Base-by-base conservation (phyloP, 2,888 invertebrate species). In the Campaea margaritaria region DNA sequence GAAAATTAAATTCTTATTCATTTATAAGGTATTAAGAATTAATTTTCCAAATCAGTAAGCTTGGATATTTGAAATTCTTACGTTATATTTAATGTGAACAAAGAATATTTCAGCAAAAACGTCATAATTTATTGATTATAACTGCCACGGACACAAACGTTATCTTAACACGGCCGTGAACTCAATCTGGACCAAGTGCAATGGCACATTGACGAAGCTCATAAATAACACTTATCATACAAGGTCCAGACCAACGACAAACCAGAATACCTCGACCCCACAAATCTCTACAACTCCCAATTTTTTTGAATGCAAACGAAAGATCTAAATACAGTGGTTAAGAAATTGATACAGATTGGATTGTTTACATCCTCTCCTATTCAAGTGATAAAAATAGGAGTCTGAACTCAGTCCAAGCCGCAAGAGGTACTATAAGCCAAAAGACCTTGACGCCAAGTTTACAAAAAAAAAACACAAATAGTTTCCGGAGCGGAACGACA, bases 201-300 rank as follows among this genome's bases (percentile, higher is more conserved):
- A 86, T 84, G 86, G 82, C 86, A 87, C 85, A 84, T 82, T 83
- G 83, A 76, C 76, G 72, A 80, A 77, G 71, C 76, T 82, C 81
- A 89, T 90, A 89, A 90, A 89, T 89, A 81, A 86, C 84, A 90
- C 83, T 89, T 89, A 89, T 87, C 86, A 82, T 78, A 74, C 76
- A 69, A 76, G 73, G 67, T 73, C 72, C 79, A 75, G 74, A 79
- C 70, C 73, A 79, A 75, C 77, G 81, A 83, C 76, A 67, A 78
- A 78, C 86, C 87, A 86, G 74, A 72, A 72, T 73, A 80, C 60
- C 58, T 41, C 77, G 87, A 86, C 79, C 87, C 72, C 70, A 68
- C 57, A 59, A 58, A 58, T 66, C 55, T 73, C 69, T 52, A 67
- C 62, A 65, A 56, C 60, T 52, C 61, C 51, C 50, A 56, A 64